phyloP scores from a whole-genome alignment of 2,113 vertebrate genomes.

The Phoxinus phoxinus region DNA sequence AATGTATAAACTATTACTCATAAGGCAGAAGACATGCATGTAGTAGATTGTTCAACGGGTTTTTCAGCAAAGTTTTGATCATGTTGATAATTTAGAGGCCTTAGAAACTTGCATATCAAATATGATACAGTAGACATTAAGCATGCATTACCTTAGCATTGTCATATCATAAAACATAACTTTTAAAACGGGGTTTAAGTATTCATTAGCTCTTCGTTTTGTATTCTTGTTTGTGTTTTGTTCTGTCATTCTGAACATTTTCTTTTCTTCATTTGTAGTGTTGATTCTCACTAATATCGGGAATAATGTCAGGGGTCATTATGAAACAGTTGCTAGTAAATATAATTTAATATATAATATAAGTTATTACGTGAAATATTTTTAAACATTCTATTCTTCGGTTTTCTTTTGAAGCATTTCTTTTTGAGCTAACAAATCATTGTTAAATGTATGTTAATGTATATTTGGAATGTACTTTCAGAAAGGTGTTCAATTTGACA shows the following conservation, averaged over 20 bases:
- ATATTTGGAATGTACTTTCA: not conserved
- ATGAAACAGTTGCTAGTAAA: not conserved
- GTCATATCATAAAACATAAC: no score
- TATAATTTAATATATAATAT: no score
- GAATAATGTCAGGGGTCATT: not conserved
- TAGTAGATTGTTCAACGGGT: no score
- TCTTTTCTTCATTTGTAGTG: not conserved
- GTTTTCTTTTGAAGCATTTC: not conserved
- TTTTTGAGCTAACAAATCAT: not conserved
- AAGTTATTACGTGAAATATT: not conserved
- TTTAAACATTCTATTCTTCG: not conserved
- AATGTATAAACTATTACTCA: no score
- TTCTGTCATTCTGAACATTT: not conserved
- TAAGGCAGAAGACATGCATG: no score
- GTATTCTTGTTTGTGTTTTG: not conserved
- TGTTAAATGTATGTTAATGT: not conserved
- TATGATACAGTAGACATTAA: no score
- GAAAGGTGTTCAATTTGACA: not conserved
- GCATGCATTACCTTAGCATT: no score
- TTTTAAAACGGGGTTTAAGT: not conserved
- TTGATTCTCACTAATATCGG: not conserved
- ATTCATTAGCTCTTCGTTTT: not conserved
- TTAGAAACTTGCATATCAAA: no score
- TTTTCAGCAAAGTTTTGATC: no score
- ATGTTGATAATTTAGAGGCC: no score